Base-by-base conservation (phyloP, 2,113 vertebrate species). In the Corythornis madagascariensis region DNA sequence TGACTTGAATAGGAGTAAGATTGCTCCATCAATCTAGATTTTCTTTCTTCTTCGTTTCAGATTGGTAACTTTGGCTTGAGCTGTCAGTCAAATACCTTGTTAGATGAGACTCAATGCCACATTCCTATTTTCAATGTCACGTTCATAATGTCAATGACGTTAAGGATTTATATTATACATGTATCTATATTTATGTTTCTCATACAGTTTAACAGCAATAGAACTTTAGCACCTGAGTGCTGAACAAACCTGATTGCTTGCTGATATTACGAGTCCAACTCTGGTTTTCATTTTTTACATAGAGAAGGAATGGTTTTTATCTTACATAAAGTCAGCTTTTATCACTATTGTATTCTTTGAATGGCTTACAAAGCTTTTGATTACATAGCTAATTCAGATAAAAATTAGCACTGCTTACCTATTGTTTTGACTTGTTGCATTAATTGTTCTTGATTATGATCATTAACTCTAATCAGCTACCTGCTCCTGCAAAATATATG, bases 1-100 rank as follows among this genome's bases (percentile, higher is more conserved):
- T 93, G 93, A 90, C 88, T 88, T 96, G 96, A 96, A 96, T 96
- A 96, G 96, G 26, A 64, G 79, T 73, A 92, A 95, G 96, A 95
- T 96, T 96, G 94, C 96, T 86, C 86, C 79, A 95, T 96, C 94
- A 95, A 73, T 95, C 88, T 81, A 92, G 94, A 92, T 95, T 96
- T 95, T 93, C 94, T 95, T 96, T 95, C 85, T 96, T 82, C 40
- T 74, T 79, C 94, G 92, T 95, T 96, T 95, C 94, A 96, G 64
- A 95, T 91, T 96, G 85, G 93, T 88, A 90, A 88, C 79, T 86
- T 78, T 77, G 48, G 18, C n/a, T 77, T 86, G 83, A 93, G 47
- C 90, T 94, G 96, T 94, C 93, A 95, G 52, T 95, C 94, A 95
- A 96, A 96, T 90, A 40, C 20, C 35, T 67, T 78, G 14, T 57